phyloP scores from a whole-genome alignment of 2,797 vertebrate species.

The Mareca strepera region DNA sequence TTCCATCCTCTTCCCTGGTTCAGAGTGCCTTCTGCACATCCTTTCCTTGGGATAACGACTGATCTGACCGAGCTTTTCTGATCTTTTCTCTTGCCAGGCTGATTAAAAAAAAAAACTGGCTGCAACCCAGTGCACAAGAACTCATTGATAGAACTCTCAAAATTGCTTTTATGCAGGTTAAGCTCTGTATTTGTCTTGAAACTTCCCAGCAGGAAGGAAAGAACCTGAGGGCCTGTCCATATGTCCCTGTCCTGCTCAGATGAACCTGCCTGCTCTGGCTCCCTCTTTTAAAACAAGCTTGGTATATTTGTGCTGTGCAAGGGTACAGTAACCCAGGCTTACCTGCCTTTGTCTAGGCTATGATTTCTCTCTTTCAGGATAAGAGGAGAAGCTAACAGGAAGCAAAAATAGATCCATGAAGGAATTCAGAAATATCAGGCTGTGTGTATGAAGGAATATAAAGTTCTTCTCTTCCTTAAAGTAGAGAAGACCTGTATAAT shows the following conservation, averaged over 20 bases:
- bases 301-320: background rate
- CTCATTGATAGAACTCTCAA: background rate
- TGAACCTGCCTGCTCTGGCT: background rate
- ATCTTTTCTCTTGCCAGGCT: background rate
- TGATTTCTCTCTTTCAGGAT: background rate
- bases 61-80: background rate
- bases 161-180: background rate
- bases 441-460: background rate
- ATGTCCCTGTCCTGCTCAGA: background rate
- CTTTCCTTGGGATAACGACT: background rate
- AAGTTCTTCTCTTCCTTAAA: background rate
- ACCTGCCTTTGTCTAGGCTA: background rate
- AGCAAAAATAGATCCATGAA: background rate
- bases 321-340: background rate
- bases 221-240: background rate
- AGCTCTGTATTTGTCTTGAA: background rate
- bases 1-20: background rate
- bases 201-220: background rate
- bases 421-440: fast-evolving
- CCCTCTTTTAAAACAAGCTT: background rate
- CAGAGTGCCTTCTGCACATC: background rate
- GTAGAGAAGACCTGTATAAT: background rate
- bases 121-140: background rate
- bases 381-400: background rate
- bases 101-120: background rate